Base-by-base conservation (phyloP, 2,888 invertebrate species). In the Andricus quercusramuli region DNA sequence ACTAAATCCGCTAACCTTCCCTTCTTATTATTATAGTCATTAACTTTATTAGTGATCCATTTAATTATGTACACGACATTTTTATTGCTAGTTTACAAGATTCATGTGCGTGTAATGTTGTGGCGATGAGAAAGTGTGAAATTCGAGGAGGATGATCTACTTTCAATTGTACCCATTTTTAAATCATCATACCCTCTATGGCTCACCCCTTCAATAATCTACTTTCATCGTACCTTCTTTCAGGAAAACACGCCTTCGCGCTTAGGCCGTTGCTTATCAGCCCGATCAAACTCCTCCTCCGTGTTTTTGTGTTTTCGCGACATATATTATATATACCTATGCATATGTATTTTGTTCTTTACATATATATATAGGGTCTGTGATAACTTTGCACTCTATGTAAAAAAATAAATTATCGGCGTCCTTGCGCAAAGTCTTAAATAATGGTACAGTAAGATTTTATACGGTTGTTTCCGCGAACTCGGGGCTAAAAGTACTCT, bases 61-160 rank as follows among this genome's bases (percentile, higher is more conserved):
- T 85, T 83, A 82, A 83, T 88, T 90, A 90, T 90, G 83, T 90
- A 89, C 90, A 89, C 85, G 83, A 74, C 74, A 74, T 79, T 78
- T 89, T 90, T 91, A 91, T 91, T 90, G 90, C 91, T 91, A 91
- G 88, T 90, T 91, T 89, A 91, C 90, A 89, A 88, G 87, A 88
- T 83, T 78, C 70, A 81, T 78, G 80, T 80, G 79, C 80, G 80
- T 82, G 79, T 56, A 74, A 56, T 79, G 78, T 82, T 78, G 79
- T 79, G 78, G 82, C 79, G 78, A 82, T 83, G 79, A 80, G 79
- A 80, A 56, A 80, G 74, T 78, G 80, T 80, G 74, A 82, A 80
- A 76, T 82, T 79, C 32, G 65, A 79, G 74, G 77, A 74, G 51
- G 74, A 51, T 20, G 32, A 32, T 29, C 15, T 74, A 32, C 51